A percentile compares a stretch with the other conserved stretches of the same genome.
phyloP scores from a whole-genome alignment of 2,797 vertebrate species.

The Pitangus sulphuratus region DNA sequence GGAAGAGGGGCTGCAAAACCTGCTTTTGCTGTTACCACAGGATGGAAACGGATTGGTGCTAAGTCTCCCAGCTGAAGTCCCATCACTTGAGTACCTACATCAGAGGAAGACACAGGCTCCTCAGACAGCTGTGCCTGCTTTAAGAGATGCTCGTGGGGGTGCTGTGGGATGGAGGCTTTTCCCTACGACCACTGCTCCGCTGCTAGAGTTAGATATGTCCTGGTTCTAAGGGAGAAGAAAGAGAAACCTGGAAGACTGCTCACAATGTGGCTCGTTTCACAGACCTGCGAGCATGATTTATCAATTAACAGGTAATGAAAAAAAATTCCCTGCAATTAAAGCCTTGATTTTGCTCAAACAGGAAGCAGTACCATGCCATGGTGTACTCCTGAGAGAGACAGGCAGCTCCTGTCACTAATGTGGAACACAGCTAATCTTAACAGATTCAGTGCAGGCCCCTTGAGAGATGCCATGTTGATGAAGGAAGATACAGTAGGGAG shows the following conservation, averaged over 20 bases:
- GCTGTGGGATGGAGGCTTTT: background rate
- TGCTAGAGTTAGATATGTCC: background rate
- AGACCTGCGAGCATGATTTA: slow-evolving; percentile 83
- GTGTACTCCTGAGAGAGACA: slow-evolving; percentile 78
- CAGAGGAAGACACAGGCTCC: background rate
- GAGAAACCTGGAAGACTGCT: slow-evolving; percentile 11
- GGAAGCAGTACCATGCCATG: slow-evolving; percentile 89
- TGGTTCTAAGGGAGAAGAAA: background rate
- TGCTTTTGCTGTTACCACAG: background rate
- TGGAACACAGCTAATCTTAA: slow-evolving; percentile 83
- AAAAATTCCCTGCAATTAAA: slow-evolving; percentile 87
- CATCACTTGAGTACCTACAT: background rate
- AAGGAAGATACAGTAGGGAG: slow-evolving; percentile 79
- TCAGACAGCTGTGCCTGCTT: background rate
- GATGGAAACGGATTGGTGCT: background rate
- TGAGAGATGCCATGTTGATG: slow-evolving; percentile 80
- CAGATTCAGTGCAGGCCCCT: slow-evolving; percentile 75
- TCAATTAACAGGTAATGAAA: slow-evolving; percentile 98
- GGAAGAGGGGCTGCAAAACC: background rate
- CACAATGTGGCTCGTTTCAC: slow-evolving; percentile 70
- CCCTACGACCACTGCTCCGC: background rate
- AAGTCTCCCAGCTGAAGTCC: background rate
- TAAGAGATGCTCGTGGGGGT: background rate
- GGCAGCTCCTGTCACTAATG: slow-evolving; percentile 80
- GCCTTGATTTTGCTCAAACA: slow-evolving; percentile 93